Conservation (phyloP, 2,797 vertebrate species). For the Muscicapa comitata region DNA sequence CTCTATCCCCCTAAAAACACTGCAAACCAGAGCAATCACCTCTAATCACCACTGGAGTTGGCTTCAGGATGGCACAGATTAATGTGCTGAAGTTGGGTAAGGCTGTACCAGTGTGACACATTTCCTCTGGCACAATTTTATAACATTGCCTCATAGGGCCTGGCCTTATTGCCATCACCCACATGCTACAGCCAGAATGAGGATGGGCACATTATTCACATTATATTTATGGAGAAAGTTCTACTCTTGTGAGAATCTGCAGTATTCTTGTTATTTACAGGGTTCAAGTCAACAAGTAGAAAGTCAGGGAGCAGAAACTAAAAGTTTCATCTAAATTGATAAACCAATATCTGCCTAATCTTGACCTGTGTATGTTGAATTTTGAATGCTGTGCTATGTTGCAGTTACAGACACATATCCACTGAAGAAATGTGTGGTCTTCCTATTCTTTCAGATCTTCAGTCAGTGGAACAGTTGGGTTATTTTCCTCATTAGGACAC, state of each 20-base stretch:
- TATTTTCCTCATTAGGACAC: background rate
- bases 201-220: background rate
- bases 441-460: background rate
- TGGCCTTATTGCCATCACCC: background rate
- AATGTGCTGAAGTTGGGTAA: background rate
- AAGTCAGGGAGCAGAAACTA: background rate
- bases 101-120: background rate
- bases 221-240: too few relatives aligned
- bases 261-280: background rate
- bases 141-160: background rate
- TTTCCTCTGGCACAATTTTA: background rate
- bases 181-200: background rate
- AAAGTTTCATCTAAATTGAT: background rate
- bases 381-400: background rate
- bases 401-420: background rate
- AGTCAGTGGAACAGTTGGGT: background rate
- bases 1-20: accelerated
- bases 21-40: background rate
- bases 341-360: background rate
- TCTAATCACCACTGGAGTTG: background rate
- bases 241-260: background rate
- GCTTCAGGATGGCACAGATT: background rate
- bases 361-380: background rate
- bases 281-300: background rate
- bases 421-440: background rate